A percentile compares a stretch with the other conserved stretches of the same genome.
These are phyloP conservation scores for Apostichopus californicus DNA, from an alignment of 35 echinoderm and acorn worm species.

Conservation along the genomic window DNA sequence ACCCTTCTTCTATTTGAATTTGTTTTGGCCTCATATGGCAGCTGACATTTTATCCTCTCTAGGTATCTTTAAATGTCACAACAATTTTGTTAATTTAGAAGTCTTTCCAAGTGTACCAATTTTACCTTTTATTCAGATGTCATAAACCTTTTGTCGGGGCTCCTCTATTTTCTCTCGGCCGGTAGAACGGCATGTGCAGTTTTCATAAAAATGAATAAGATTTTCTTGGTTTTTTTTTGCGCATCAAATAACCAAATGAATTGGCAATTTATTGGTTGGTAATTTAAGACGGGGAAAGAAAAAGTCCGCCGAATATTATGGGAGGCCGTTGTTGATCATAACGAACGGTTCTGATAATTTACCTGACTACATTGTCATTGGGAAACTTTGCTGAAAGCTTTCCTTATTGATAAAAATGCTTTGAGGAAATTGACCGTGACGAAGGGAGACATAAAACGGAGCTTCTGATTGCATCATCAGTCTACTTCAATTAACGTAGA, in stretches of 20 bases:
- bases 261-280: conserved; percentile 9
- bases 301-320: background rate
- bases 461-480: too few species aligned
- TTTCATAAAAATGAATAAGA: background rate
- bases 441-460: background rate
- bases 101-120: conserved; percentile 4
- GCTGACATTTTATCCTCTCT: conserved; percentile 19
- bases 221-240: background rate
- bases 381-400: background rate
- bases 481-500: too few species aligned
- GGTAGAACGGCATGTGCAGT: background rate
- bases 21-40: background rate
- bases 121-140: conserved; percentile 11
- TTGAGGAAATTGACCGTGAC: background rate
- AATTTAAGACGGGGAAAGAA: background rate
- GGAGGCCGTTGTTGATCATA: background rate
- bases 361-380: background rate
- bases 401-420: background rate
- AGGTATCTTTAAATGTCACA: conserved; percentile 6
- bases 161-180: too few species aligned
- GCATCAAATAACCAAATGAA: conserved; percentile 1
- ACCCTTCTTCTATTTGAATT: background rate
- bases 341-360: background rate
- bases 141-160: background rate
- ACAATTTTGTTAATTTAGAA: conserved; percentile 29